Conservation (phyloP, 2,797 vertebrate genomes). For the Megaceryle alcyon region DNA sequence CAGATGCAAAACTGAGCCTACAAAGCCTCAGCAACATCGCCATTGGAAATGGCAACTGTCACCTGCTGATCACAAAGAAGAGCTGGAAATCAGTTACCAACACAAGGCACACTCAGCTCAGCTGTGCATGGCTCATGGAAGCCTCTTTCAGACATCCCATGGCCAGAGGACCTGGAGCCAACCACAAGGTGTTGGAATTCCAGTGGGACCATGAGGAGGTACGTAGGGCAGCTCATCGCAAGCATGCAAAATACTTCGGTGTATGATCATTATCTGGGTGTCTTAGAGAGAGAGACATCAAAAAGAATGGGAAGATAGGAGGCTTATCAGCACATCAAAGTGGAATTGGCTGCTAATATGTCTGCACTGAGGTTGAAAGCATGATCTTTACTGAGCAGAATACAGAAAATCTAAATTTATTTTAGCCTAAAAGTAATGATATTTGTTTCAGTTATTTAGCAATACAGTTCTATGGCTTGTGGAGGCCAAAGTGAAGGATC, state of each 20-base stretch:
- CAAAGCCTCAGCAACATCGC: not conserved
- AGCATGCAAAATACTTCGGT: not conserved
- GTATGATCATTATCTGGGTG: not conserved
- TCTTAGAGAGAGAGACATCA: not conserved
- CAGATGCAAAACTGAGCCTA: not conserved
- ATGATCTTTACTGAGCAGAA: not conserved
- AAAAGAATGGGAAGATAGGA: not conserved
- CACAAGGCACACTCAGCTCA: rapidly evolving
- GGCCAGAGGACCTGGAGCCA: not conserved
- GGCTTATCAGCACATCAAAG: not conserved
- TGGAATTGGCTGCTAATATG: not conserved
- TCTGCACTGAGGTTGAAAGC: not conserved
- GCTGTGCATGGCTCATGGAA: not conserved
- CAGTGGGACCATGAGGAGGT: not conserved
- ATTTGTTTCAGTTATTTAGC: not conserved
- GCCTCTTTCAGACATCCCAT: not conserved
- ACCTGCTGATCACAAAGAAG: not conserved
- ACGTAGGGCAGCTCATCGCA: not conserved
- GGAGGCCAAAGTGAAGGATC: not conserved
- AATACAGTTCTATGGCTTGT: not conserved
- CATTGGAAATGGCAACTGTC: not conserved
- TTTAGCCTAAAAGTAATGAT: not conserved
- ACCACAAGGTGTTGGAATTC: not conserved
- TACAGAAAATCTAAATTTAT: not conserved
- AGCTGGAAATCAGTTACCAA: not conserved